Base-by-base conservation (phyloP, 2,888 invertebrate species). In the Macrophya alboannulata region DNA sequence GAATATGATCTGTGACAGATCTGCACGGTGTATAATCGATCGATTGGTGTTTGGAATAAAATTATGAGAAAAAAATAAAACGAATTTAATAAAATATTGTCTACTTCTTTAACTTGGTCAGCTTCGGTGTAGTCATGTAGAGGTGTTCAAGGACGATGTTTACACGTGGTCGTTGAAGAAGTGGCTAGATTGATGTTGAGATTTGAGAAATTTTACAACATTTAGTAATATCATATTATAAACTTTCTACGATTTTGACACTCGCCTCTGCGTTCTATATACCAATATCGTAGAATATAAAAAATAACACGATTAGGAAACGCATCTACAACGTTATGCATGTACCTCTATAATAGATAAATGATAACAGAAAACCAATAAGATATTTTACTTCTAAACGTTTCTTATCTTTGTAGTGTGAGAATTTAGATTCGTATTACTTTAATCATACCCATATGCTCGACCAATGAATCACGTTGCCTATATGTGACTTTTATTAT, bases 171-270 rank as follows among this genome's bases (percentile, higher is more conserved):
- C 45, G 74, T 21, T 45, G 21, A 74, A 74, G 45, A 74, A 74
- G 21, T 43, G 74, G 45, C 17, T 25, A 37, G 45, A 74, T 45
- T 74, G 45, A 74, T 21, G 31, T 21, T 21, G 25, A 15, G 74
- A 45, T 21, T 15, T 25, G 21, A 74, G 21, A 74, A 74, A 15
- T 74, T 45, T 45, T 74, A 45, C 43, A 74, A 48, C 21, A 74
- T 74, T 74, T 45, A 21, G 74, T n/a, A 45, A 74, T 45, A 45
- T 74, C 43, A 43, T 43, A 68, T 62, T 25, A n/a, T n/a, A 31
- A 72, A 74, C 74, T 74, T 74, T 74, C 48, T 1, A 45, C 21
- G 9, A 74, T 74, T 74, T 43, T 74, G 43, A 74, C 74, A 74
- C 15, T n/a, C 43, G 74, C 45, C 10, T 25, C 9, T 21, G 48